Conservation (phyloP, 2,888 invertebrate species). For the Drosophila borborema region DNA sequence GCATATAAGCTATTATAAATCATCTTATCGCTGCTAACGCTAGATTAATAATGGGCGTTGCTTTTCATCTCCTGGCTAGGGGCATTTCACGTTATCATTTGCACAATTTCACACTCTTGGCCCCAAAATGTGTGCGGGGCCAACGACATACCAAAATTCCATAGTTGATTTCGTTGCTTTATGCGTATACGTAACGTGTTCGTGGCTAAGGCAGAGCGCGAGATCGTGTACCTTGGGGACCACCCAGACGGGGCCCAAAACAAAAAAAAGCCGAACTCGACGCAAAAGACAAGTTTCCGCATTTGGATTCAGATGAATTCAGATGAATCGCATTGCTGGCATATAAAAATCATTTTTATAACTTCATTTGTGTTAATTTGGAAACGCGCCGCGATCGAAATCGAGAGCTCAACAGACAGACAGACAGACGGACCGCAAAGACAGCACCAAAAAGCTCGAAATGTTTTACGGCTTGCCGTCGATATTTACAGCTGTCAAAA, state of each 20-base stretch:
- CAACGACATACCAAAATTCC: slow-evolving; percentile 26
- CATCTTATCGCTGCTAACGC: background rate
- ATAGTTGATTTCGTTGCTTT: slow-evolving; percentile 16
- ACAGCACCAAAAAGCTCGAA: slow-evolving; percentile 5
- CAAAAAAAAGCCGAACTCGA: slow-evolving; percentile 17
- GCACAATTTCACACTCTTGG: slow-evolving; percentile 50
- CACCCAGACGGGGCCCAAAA: slow-evolving; percentile 53
- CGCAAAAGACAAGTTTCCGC: slow-evolving; percentile 74
- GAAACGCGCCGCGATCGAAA: slow-evolving; percentile 51
- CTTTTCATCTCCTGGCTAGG: background rate
- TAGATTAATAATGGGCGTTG: slow-evolving; percentile 10
- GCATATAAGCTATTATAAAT: background rate
- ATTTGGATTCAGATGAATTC: slow-evolving; percentile 58
- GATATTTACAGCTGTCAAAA: slow-evolving; percentile 81
- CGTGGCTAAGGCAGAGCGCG: background rate
- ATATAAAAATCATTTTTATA: slow-evolving; percentile 79
- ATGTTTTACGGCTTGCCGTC: slow-evolving; percentile 57
- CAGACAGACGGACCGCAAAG: background rate
- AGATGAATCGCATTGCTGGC: slow-evolving; percentile 45
- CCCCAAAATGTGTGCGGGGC: slow-evolving; percentile 13
- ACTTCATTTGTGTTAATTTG: slow-evolving; percentile 82
- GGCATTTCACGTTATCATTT: slow-evolving; percentile 27
- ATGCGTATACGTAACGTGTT: slow-evolving; percentile 29
- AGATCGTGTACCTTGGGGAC: slow-evolving; percentile 36
- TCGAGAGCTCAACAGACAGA: slow-evolving; percentile 9